Conservation (phyloP, 2,888 invertebrate genomes). For the Onthophagus sagittarius region DNA sequence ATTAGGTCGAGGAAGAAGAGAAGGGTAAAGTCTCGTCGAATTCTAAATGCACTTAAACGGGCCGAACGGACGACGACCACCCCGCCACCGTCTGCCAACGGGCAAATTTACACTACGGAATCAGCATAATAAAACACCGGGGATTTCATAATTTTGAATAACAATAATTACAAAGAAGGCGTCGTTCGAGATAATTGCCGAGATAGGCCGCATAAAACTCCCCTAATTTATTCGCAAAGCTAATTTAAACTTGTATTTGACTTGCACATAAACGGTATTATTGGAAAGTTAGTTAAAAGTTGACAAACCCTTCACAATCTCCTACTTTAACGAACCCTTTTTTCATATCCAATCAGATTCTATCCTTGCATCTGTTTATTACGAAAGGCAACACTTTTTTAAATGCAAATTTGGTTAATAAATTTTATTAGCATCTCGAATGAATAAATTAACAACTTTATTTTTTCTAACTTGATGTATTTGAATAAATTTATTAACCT, state of each 20-base stretch:
- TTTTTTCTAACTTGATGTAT: too few species aligned
- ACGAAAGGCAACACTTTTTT: too few species aligned
- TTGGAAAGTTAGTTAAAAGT: conserved; percentile 50
- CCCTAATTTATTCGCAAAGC: conserved; percentile 50
- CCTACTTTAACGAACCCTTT: not conserved
- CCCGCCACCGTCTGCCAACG: not conserved
- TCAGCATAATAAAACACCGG: conserved; percentile 50
- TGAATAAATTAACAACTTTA: too few species aligned
- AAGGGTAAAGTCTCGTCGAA: conserved; percentile 3
- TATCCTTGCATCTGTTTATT: too few species aligned
- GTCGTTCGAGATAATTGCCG: conserved; percentile 47
- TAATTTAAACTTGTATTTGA: conserved; percentile 53
- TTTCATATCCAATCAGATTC: not conserved
- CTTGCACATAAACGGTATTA: conserved; percentile 51
- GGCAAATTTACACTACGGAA: conserved; percentile 37
- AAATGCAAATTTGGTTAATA: too few species aligned
- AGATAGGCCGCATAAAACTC: conserved; percentile 50
- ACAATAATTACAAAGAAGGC: conserved; percentile 50
- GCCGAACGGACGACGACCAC: not conserved
- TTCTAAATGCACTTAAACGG: conserved; percentile 23
- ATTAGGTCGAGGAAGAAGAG: not conserved
- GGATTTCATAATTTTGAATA: conserved; percentile 51
- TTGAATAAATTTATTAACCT: too few species aligned
- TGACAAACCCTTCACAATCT: conserved; percentile 44
- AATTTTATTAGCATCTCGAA: too few species aligned